A percentile compares a stretch with the other conserved stretches of the same genome.
phyloP scores from a whole-genome alignment of 2,888 invertebrate genomes.

The Coleophora deauratella region DNA sequence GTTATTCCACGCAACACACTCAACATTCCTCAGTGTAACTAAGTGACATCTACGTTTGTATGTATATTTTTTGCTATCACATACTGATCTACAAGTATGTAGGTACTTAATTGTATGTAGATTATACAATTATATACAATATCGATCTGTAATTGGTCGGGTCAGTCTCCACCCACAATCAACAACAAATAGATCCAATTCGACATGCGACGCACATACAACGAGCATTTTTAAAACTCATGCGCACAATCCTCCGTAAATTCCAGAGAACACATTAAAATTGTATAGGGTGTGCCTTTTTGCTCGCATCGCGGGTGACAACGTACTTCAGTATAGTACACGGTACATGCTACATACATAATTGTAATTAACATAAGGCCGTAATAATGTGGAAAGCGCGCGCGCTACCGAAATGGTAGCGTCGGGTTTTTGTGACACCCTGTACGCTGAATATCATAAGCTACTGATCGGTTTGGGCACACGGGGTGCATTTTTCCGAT shows the following conservation, averaged over 20 bases:
- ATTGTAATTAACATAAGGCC: constrained; percentile 67
- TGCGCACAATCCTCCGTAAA: constrained; percentile 59
- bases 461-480: constrained; percentile 29
- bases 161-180: not conserved
- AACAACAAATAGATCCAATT: constrained; percentile 17
- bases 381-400: constrained; percentile 58
- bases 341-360: constrained; percentile 24
- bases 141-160: too few relatives aligned
- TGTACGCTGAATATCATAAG: constrained; percentile 69
- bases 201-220: constrained; percentile 47
- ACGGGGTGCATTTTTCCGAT: constrained; percentile 25
- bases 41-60: too few relatives aligned
- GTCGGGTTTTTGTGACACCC: constrained; percentile 47
- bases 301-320: constrained; percentile 43
- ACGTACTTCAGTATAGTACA: too few relatives aligned
- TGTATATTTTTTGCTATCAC: too few relatives aligned
- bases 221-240: constrained; percentile 41
- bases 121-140: too few relatives aligned
- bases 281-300: constrained; percentile 59
- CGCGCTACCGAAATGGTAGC: constrained; percentile 50
- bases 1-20: too few relatives aligned
- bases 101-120: too few relatives aligned
- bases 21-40: too few relatives aligned
- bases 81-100: too few relatives aligned
- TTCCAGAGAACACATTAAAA: constrained; percentile 63